Conservation (phyloP, 2,113 vertebrate genomes). For the Phycodurus eques region DNA sequence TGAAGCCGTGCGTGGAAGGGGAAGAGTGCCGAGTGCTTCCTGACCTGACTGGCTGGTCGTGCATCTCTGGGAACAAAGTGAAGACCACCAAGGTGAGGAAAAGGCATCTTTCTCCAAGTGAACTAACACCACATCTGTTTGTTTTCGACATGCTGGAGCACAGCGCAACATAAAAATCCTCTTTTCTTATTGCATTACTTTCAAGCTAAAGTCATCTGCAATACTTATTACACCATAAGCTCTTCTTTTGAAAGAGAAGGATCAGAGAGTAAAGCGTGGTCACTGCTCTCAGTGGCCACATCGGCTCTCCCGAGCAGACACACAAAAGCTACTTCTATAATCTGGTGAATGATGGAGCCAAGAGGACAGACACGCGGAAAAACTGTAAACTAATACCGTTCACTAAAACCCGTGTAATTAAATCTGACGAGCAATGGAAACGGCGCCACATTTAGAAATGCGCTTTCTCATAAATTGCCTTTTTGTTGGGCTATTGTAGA, state of each 20-base stretch:
- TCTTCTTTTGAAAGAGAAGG: constrained; percentile 5
- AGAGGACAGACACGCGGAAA: constrained; percentile 57
- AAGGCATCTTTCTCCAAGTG: neutral
- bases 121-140: constrained; percentile 8
- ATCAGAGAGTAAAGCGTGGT: constrained; percentile 52
- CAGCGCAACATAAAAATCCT: constrained; percentile 1
- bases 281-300: constrained; percentile 51
- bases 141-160: constrained; percentile 19
- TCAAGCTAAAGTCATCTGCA: constrained; percentile 22
- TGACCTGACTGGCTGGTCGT: constrained; percentile 94
- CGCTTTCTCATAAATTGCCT: constrained; percentile 28
- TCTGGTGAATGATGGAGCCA: constrained; percentile 60
- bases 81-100: constrained; percentile 94
- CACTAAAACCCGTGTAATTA: constrained; percentile 57
- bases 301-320: constrained; percentile 42
- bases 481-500: constrained; percentile 24
- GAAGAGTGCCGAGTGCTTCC: constrained; percentile 92
- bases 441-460: constrained; percentile 25
- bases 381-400: constrained; percentile 49
- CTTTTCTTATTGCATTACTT: constrained; percentile 17
- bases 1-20: constrained; percentile 88
- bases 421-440: constrained; percentile 56
- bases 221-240: constrained; percentile 13
- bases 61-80: constrained; percentile 94
- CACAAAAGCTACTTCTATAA: constrained; percentile 63